phyloP scores from a whole-genome alignment of 2,888 invertebrate genomes.

The Rugalucina vietnamica region DNA sequence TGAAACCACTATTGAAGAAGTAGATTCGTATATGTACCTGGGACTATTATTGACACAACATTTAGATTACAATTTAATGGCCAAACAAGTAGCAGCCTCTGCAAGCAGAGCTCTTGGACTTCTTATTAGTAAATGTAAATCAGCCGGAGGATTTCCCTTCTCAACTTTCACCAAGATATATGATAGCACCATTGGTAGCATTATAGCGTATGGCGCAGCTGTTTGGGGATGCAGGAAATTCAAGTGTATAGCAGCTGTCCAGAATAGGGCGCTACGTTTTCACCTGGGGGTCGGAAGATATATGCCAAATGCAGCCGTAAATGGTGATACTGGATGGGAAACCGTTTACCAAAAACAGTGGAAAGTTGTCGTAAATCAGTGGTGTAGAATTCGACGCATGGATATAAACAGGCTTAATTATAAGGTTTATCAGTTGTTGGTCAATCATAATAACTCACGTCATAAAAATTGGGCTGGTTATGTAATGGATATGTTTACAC shows the following conservation, averaged over 20 bases:
- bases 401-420: neutral
- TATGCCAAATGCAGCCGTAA: neutral
- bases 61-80: constrained; percentile 23
- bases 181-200: constrained; percentile 13
- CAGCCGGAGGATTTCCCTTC: constrained; percentile 14
- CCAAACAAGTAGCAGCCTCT: constrained; percentile 21
- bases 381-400: neutral
- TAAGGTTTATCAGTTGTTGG: no score
- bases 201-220: constrained; percentile 18
- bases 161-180: constrained; percentile 7
- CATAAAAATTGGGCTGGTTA: no score
- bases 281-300: neutral
- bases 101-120: constrained; percentile 12
- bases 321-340: neutral
- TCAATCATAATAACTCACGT: no score
- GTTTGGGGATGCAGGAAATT: constrained; percentile 15
- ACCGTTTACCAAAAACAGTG: neutral
- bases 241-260: constrained; percentile 20
- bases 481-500: no score
- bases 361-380: neutral
- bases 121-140: neutral
- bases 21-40: constrained; percentile 19
- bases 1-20: neutral
- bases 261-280: constrained; percentile 18
- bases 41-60: constrained; percentile 21